Evolutionary conservation across 1,140 invertebrate species (phyloP).

Genomic region (Plodia interpunctella): DNA sequence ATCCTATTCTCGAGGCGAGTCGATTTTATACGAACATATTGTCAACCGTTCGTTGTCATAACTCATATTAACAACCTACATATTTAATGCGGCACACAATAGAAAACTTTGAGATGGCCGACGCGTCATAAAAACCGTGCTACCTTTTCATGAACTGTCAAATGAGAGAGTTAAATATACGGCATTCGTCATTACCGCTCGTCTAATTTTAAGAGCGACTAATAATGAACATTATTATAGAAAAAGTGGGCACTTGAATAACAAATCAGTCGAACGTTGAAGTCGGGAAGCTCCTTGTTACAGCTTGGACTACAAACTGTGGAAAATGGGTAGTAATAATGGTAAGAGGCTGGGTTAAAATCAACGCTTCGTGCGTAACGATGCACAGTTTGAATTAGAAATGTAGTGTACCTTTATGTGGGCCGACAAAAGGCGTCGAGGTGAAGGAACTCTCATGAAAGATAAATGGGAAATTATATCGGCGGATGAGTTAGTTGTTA

Average conservation of each 20-base stretch:
- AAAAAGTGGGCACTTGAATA: constrained; percentile 16
- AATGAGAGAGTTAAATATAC: constrained; percentile 63
- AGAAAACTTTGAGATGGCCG: constrained; percentile 37
- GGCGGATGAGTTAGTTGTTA: constrained; percentile 66
- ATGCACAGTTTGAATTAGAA: constrained; percentile 64
- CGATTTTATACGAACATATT: constrained; percentile 63
- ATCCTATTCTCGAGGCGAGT: constrained; percentile 58
- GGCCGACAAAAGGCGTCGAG: constrained; percentile 57
- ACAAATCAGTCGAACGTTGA: constrained; percentile 12
- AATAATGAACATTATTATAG: constrained; percentile 8
- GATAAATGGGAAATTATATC: constrained; percentile 75
- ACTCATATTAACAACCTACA: constrained; percentile 59
- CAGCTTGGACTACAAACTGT: constrained; percentile 10
- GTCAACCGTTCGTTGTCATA: constrained; percentile 53
- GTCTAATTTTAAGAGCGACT: constrained; percentile 51
- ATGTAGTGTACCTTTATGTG: constrained; percentile 59
- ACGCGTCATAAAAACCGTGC: constrained; percentile 52
- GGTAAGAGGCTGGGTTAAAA: constrained; percentile 23
- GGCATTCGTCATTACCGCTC: constrained; percentile 57
- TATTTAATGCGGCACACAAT: constrained; percentile 55
- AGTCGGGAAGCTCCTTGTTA: neutral
- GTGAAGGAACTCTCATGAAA: constrained; percentile 60
- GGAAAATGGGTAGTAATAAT: constrained; percentile 6
- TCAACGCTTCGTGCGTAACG: constrained; percentile 67
- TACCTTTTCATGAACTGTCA: constrained; percentile 65